Base-by-base conservation (phyloP, 1,140 invertebrate species). In the Rhynchophorus ferrugineus region DNA sequence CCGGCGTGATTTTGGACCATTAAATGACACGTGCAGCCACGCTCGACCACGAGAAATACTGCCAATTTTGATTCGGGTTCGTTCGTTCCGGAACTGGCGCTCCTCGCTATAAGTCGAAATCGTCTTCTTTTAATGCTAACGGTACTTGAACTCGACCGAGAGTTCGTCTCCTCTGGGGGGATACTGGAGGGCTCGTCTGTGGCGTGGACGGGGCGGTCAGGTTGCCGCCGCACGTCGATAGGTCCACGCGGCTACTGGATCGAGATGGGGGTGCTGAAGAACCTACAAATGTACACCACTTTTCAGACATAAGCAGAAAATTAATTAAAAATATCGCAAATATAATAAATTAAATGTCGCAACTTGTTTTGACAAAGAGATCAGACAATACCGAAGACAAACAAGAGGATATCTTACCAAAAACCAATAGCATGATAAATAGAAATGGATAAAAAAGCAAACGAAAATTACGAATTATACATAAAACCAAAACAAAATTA, bases 241-340 rank as follows among this genome's bases (percentile, higher is more conserved):
- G n/a, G 41, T 85, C 82, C 9, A 83, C 72, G 14, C 83, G 75
- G 6, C 84, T 87, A 21, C 78, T 73, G 11, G 81, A 79, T 43
- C 82, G 79, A 36, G 78, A 78, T 22, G 80, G 79, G 33, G 80
- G 77, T 9, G 79, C 74, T 18, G 77, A 78, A 49, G 49, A 50
- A 50, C 39, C 49, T 50, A 36, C 19, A 50, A 24, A 22, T 29
- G 33, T 13, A 36, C 3, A 6, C 16, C 16, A 3, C 11, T 6
- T 13, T 6, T 36, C n/a, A 36, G 16, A 33, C 6, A 7, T n/a
- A n/a, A n/a, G 29, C n/a, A 33, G 6, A 7, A 6, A n/a, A 33
- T 33, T n/a, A 33, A 33, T 33, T 7, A 33, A 7, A 33, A 33
- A 7, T 33, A n/a, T 33, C n/a, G n/a, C 1, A 1, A 1, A 1